Conservation (phyloP, 1,140 invertebrate species). For the Drosophila orena region DNA sequence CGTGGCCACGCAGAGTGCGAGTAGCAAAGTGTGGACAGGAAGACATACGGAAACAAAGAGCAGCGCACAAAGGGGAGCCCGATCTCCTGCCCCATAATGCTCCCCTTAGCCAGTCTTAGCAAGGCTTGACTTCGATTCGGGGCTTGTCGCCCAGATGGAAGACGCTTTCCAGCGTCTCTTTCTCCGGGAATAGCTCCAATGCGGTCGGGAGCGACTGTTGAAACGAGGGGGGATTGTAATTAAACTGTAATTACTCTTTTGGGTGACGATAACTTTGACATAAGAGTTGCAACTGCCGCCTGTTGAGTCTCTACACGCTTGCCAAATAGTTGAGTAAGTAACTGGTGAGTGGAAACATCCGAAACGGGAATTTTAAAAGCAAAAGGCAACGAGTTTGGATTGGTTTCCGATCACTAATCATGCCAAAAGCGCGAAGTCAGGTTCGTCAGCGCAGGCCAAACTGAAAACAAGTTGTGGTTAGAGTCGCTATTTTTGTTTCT, state of each 20-base stretch:
- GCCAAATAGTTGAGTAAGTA: constrained; percentile 44
- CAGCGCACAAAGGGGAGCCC: constrained; percentile 24
- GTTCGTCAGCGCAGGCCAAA: constrained; percentile 17
- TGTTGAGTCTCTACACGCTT: constrained; percentile 33
- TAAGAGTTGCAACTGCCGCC: constrained; percentile 32
- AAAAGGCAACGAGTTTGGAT: constrained; percentile 35
- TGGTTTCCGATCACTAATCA: constrained; percentile 33
- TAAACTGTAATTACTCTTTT: constrained; percentile 46
- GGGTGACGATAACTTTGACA: constrained; percentile 43
- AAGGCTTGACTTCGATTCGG: constrained; percentile 34
- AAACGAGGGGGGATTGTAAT: constrained; percentile 9
- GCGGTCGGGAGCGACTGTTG: background rate
- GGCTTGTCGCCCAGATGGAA: background rate
- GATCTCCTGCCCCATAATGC: constrained; percentile 14
- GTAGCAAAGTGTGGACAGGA: constrained; percentile 27
- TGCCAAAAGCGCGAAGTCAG: background rate
- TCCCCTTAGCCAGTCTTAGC: constrained; percentile 9
- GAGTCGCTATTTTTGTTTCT: constrained; percentile 40
- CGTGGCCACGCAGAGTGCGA: constrained; percentile 32
- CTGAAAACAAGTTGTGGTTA: constrained; percentile 26
- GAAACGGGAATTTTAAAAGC: constrained; percentile 29
- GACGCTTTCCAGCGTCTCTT: too few relatives aligned
- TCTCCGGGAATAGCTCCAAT: background rate
- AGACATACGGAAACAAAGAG: constrained; percentile 35
- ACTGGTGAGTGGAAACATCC: constrained; percentile 10